Evolutionary conservation across 2,797 vertebrate genomes (phyloP).

Genomic region (Leptatherina wallacei): DNA sequence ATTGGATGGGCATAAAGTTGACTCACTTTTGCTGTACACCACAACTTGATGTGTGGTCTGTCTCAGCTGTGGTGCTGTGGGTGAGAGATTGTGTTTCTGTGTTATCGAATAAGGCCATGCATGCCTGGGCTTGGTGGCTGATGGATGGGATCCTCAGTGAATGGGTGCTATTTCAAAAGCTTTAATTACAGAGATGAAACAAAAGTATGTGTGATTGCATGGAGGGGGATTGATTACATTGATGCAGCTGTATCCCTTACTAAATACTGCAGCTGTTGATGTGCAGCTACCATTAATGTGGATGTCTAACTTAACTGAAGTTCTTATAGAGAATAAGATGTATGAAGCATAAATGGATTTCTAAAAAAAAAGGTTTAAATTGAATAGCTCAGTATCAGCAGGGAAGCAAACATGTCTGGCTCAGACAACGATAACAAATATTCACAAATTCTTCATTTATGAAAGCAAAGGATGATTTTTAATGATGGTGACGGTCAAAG

Average conservation of each 20-base stretch:
- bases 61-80: conserved; percentile 35
- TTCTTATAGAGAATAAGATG: conserved; percentile 30
- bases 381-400: conserved; percentile 13
- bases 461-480: conserved; percentile 21
- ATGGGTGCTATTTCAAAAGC: conserved; percentile 49
- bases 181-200: conserved; percentile 48
- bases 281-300: conserved; percentile 36
- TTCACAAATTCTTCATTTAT: conserved; percentile 36
- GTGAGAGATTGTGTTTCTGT: conserved; percentile 46
- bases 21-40: conserved; percentile 30
- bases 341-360: conserved; percentile 10
- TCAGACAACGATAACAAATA: conserved; percentile 27
- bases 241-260: conserved; percentile 42
- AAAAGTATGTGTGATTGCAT: conserved; percentile 1
- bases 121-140: conserved; percentile 33
- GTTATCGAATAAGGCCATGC: conserved; percentile 31
- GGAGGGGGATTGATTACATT: conserved; percentile 33
- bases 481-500: conserved; percentile 1
- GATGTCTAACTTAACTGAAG: conserved; percentile 36
- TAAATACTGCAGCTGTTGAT: conserved; percentile 15
- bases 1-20: conserved; percentile 50
- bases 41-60: conserved; percentile 56
- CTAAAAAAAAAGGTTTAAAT: background rate
- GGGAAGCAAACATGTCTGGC: conserved; percentile 16
- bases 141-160: conserved; percentile 35